Percentiles rank a stretch among this genome's conserved stretches.
Conservation (phyloP, 37 sponge, comb jelly and placozoan genomes). For the Chondrosia reniformis region DNA sequence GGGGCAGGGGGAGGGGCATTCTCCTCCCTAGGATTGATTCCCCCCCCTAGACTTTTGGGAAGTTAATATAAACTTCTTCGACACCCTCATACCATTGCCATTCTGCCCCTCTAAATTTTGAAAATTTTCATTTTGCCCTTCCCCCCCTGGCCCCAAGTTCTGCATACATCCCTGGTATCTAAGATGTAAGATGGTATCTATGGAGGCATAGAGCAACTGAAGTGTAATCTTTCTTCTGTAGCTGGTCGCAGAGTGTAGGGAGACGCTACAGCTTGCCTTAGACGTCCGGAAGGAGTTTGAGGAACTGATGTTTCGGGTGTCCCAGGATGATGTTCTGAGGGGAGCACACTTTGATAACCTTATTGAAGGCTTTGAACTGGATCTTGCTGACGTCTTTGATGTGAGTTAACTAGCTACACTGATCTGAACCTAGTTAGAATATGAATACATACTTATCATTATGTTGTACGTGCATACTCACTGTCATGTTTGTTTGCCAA, state of each 20-base stretch:
- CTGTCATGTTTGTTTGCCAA: background rate
- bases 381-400: conserved; percentile 41
- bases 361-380: conserved; percentile 44
- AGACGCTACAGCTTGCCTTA: conserved; percentile 47
- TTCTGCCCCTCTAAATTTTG: too few species aligned
- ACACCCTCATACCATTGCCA: too few species aligned
- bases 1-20: too few species aligned
- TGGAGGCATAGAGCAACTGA: too few species aligned
- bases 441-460: background rate
- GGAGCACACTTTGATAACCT: conserved; percentile 10
- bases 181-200: too few species aligned
- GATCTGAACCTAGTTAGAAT: background rate
- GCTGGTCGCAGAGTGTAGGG: conserved; percentile 61
- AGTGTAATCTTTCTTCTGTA: conserved; percentile 8
- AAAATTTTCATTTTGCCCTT: too few species aligned
- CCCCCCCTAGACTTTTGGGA: too few species aligned
- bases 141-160: too few species aligned
- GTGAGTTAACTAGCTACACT: background rate
- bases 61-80: too few species aligned
- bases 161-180: too few species aligned
- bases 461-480: background rate
- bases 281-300: conserved; percentile 30
- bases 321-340: conserved; percentile 12
- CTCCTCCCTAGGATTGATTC: too few species aligned
- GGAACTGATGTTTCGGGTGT: conserved; percentile 19